phyloP scores from a whole-genome alignment of 1,140 invertebrate genomes.

The Dendroctonus valens region DNA sequence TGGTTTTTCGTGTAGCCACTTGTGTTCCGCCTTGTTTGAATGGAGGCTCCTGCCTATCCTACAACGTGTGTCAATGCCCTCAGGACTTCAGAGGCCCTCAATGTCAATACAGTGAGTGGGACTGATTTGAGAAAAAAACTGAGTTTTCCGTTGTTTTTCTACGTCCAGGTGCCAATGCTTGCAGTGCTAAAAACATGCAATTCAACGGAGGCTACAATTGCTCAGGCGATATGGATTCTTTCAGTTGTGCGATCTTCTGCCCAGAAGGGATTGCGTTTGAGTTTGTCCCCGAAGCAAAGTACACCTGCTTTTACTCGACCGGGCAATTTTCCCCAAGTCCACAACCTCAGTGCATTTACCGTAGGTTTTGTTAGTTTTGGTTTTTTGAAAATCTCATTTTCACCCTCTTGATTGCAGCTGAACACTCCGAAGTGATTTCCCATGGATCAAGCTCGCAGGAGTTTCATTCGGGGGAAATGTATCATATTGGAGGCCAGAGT shows the following conservation, averaged over 20 bases:
- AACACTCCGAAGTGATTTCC: slow-evolving; percentile 11
- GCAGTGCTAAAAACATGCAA: slow-evolving; percentile 59
- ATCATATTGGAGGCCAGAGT: background rate
- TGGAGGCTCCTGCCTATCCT: slow-evolving; percentile 71
- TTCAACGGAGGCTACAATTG: slow-evolving; percentile 79
- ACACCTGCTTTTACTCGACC: slow-evolving; percentile 67
- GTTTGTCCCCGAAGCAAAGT: slow-evolving; percentile 58
- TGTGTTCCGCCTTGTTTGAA: slow-evolving; percentile 74
- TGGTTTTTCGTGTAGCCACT: slow-evolving; percentile 53
- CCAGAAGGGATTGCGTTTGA: slow-evolving; percentile 63
- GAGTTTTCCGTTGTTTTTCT: background rate
- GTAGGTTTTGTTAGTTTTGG: slow-evolving; percentile 48
- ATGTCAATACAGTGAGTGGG: slow-evolving; percentile 73
- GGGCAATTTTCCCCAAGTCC: slow-evolving; percentile 68
- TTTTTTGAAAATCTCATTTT: background rate
- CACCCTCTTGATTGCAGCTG: slow-evolving; percentile 4
- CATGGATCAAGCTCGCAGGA: slow-evolving; percentile 14
- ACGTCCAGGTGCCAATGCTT: slow-evolving; percentile 58
- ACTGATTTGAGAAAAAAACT: no score
- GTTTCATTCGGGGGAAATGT: background rate
- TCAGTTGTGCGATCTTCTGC: slow-evolving; percentile 67
- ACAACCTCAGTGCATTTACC: slow-evolving; percentile 71
- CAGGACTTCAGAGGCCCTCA: slow-evolving; percentile 67
- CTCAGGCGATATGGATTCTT: slow-evolving; percentile 57
- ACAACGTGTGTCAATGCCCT: slow-evolving; percentile 74